Percentiles rank a stretch among this genome's conserved stretches.
Conservation (phyloP, 1,140 invertebrate species). For the Neomicropteryx cornuta region DNA sequence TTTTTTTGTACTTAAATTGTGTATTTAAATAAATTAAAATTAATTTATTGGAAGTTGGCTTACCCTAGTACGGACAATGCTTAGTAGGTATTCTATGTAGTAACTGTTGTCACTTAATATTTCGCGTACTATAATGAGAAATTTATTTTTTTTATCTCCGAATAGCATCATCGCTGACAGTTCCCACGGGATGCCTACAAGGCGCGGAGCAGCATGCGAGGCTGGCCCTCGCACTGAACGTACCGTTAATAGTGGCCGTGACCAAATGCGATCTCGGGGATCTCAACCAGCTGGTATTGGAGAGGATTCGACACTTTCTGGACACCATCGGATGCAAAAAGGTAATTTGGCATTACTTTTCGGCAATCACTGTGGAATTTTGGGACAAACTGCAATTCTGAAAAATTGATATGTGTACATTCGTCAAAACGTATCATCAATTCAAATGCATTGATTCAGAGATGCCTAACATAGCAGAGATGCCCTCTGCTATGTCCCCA, state of each 20-base stretch:
- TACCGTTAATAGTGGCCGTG: conserved; percentile 83
- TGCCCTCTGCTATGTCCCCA: too few relatives aligned
- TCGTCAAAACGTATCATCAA: too few relatives aligned
- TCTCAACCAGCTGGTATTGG: conserved; percentile 39
- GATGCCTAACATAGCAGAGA: too few relatives aligned
- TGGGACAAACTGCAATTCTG: neutral
- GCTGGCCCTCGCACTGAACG: conserved; percentile 70
- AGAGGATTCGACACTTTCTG: conserved; percentile 51
- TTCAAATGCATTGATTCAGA: too few relatives aligned
- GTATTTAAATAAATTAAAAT: conserved; percentile 1
- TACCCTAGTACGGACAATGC: conserved; percentile 8
- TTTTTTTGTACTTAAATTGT: too few relatives aligned
- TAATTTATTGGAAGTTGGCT: conserved; percentile 26
- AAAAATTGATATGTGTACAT: too few relatives aligned
- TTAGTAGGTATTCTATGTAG: neutral
- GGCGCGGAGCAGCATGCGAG: conserved; percentile 77
- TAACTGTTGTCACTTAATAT: neutral
- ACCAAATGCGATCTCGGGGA: conserved; percentile 81
- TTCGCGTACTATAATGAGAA: neutral
- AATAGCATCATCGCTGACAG: too few relatives aligned
- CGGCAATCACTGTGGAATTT: neutral
- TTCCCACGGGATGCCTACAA: conserved; percentile 50
- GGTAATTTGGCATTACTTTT: conserved; percentile 24
- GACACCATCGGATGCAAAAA: conserved; percentile 51
- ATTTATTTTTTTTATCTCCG: conserved; percentile 18